Conservation (phyloP, 2,113 vertebrate species). For the Amia ocellicauda region DNA sequence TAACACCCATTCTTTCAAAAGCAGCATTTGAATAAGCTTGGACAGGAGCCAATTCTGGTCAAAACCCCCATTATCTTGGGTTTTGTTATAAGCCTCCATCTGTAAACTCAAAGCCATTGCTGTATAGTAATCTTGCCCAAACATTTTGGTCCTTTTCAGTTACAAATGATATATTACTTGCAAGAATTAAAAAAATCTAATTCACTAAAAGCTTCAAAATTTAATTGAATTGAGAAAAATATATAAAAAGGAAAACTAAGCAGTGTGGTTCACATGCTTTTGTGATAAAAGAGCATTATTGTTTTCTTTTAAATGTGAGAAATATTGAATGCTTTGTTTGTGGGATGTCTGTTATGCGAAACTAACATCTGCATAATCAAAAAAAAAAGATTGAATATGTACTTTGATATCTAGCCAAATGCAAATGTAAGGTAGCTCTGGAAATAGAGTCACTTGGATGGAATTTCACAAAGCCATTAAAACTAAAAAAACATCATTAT, state of each 20-base stretch:
- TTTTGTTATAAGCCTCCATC: constrained; percentile 6
- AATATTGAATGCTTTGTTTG: background rate
- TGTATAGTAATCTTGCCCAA: constrained; percentile 4
- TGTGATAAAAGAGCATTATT: constrained; percentile 10
- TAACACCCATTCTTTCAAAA: constrained; percentile 16
- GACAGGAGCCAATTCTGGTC: constrained; percentile 16
- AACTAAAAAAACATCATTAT: constrained; percentile 6
- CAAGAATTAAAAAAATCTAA: constrained; percentile 9
- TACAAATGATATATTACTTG: constrained; percentile 5
- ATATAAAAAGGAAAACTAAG: background rate
- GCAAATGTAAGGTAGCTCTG: constrained; percentile 23
- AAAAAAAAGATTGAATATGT: constrained; percentile 31
- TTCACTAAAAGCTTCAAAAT: constrained; percentile 11
- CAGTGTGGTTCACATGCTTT: background rate
- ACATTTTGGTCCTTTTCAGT: constrained; percentile 12
- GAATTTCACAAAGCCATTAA: constrained; percentile 23
- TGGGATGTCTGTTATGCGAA: too few relatives aligned
- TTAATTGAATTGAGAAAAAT: constrained; percentile 2
- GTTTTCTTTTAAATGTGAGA: background rate
- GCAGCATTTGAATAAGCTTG: constrained; percentile 14
- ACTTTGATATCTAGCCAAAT: constrained; percentile 30
- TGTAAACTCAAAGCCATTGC: constrained; percentile 11
- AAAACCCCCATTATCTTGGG: constrained; percentile 20
- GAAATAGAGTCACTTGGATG: constrained; percentile 35
- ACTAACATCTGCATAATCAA: background rate